Conservation (phyloP, 2,888 invertebrate genomes). For the Diarsia mendica region DNA sequence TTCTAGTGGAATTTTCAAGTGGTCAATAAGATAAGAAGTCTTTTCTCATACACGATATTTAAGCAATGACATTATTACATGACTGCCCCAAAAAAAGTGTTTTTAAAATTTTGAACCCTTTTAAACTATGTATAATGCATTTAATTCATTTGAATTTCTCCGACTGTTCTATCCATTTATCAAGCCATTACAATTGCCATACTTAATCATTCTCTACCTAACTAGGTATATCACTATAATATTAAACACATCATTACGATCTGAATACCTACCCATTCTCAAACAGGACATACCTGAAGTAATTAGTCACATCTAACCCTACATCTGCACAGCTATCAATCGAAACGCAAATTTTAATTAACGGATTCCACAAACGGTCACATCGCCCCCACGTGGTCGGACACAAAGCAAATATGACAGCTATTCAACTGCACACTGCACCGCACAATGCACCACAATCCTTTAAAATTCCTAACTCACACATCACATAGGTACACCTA, state of each 20-base stretch:
- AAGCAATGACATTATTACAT: not conserved
- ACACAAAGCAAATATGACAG: slow-evolving; percentile 83
- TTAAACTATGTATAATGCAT: too few relatives aligned
- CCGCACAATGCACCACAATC: slow-evolving; percentile 69
- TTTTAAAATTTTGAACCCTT: too few relatives aligned
- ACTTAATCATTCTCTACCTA: not conserved
- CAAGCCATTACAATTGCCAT: not conserved
- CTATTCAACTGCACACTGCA: slow-evolving; percentile 75
- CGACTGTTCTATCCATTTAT: not conserved
- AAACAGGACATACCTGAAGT: slow-evolving; percentile 49
- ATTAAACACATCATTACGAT: not conserved
- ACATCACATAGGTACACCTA: slow-evolving; percentile 53
- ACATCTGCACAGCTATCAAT: slow-evolving; percentile 68
- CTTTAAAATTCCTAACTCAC: slow-evolving; percentile 75
- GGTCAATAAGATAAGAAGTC: not conserved
- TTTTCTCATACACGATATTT: not conserved
- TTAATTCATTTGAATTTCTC: too few relatives aligned
- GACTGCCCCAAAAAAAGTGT: too few relatives aligned
- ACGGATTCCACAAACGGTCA: slow-evolving; percentile 78
- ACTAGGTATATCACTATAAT: not conserved
- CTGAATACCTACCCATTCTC: not conserved
- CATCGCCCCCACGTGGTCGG: slow-evolving; percentile 66
- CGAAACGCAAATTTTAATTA: slow-evolving; percentile 80
- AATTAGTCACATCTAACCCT: slow-evolving; percentile 48
- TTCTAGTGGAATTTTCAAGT: not conserved